phyloP scores from a whole-genome alignment of 2,113 vertebrate species.

The Oreocharis arfaki region DNA sequence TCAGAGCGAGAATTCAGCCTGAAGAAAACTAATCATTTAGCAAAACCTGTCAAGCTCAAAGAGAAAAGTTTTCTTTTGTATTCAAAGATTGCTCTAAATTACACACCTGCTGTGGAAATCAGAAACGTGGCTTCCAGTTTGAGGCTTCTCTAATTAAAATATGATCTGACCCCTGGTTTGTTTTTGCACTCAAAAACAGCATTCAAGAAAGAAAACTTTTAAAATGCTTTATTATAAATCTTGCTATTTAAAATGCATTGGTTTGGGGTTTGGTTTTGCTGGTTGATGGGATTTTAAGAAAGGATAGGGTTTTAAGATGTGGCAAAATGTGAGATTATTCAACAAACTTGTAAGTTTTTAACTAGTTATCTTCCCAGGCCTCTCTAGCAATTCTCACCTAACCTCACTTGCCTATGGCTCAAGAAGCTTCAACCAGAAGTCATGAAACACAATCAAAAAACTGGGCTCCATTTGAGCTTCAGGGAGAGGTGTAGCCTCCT shows the following conservation, averaged over 20 bases:
- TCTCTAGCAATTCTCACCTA: background rate
- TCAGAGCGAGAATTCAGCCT: background rate
- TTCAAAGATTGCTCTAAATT: background rate
- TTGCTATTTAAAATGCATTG: background rate
- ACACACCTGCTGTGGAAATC: background rate
- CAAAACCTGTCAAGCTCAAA: background rate
- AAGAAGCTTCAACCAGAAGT: background rate
- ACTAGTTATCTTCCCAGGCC: background rate
- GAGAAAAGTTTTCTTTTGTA: background rate
- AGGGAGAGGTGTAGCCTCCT: background rate
- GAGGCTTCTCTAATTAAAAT: background rate
- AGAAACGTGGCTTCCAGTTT: background rate
- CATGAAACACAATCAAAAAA: background rate
- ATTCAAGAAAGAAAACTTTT: background rate
- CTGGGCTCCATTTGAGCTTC: background rate
- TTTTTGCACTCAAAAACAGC: background rate
- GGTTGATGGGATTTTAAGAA: background rate
- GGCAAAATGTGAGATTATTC: background rate
- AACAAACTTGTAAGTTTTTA: background rate
- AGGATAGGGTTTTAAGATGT: background rate
- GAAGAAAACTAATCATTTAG: background rate
- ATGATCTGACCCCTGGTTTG: background rate
- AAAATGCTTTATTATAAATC: background rate
- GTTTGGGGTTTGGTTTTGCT: background rate
- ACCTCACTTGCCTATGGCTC: background rate